Conservation (phyloP, 1,140 invertebrate genomes). For the Phymorhynchus buccinoides region DNA sequence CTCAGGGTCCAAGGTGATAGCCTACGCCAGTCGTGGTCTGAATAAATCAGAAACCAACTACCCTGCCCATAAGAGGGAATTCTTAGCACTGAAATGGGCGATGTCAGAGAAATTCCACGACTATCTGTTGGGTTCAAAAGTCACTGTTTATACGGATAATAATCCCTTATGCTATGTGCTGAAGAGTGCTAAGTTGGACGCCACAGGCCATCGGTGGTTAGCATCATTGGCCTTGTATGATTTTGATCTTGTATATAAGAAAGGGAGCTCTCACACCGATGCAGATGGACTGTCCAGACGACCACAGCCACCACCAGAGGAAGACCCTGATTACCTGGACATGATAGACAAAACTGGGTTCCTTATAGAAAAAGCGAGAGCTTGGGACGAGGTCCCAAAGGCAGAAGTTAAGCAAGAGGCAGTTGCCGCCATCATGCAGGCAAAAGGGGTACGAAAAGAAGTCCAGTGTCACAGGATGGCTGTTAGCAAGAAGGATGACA, state of each 20-base stretch:
- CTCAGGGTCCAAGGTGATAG: background rate
- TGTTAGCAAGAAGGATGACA: background rate
- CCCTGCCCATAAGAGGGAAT: conserved; percentile 42
- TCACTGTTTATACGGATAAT: conserved; percentile 44
- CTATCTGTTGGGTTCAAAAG: conserved; percentile 37
- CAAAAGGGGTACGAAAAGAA: background rate
- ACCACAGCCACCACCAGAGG: background rate
- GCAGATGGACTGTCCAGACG: background rate
- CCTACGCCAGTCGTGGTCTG: background rate
- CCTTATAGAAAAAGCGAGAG: too few relatives aligned
- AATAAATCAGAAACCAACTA: conserved; percentile 1
- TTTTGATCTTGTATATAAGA: conserved; percentile 20
- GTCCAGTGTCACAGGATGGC: background rate
- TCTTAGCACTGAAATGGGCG: conserved; percentile 26
- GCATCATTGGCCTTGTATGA: background rate
- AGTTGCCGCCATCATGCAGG: too few relatives aligned
- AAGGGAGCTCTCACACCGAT: background rate
- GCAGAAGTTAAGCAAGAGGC: too few relatives aligned
- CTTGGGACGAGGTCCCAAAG: too few relatives aligned
- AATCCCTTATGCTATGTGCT: conserved; percentile 32
- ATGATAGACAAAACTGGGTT: background rate
- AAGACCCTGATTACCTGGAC: background rate
- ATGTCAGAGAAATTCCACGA: conserved; percentile 22
- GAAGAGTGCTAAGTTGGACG: conserved; percentile 26
- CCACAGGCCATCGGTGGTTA: conserved; percentile 23